phyloP scores from a whole-genome alignment of 1,140 invertebrate species.

The Apis dorsata region DNA sequence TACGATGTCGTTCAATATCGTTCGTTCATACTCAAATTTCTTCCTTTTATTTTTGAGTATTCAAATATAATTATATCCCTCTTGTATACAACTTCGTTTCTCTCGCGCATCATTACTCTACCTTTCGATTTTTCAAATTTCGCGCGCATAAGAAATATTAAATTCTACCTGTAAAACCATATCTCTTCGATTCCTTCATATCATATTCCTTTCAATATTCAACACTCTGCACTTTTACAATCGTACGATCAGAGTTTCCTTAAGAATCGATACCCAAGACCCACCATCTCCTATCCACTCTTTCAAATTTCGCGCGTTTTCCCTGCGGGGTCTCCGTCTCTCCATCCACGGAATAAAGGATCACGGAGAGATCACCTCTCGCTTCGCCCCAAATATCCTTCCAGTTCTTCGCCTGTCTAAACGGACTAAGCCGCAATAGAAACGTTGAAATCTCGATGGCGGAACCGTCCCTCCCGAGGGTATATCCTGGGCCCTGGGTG shows the following conservation, averaged over 20 bases:
- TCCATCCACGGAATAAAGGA: conserved; percentile 4
- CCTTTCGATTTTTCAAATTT: no score
- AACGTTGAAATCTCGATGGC: conserved; percentile 42
- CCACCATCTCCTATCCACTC: background rate
- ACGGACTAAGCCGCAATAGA: conserved; percentile 23
- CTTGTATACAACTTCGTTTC: background rate
- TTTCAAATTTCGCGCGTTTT: background rate
- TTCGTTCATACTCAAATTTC: background rate
- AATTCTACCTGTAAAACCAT: no score
- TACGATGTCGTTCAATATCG: no score
- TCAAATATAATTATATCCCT: background rate
- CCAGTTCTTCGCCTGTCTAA: conserved; percentile 34
- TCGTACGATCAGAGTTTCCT: background rate
- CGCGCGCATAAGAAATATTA: no score
- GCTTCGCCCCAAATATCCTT: background rate
- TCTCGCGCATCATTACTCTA: no score
- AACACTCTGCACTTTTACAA: no score
- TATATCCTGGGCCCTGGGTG: background rate
- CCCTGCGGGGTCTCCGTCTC: conserved; percentile 7
- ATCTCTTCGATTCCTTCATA: no score
- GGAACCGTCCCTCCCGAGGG: conserved; percentile 42
- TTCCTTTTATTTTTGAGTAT: background rate
- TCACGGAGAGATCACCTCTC: background rate
- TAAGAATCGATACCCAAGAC: background rate
- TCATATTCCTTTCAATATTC: no score